Percentiles rank a stretch among this genome's conserved stretches.
Conservation (phyloP, 2,888 invertebrate species). For the Coleophora deauratella region DNA sequence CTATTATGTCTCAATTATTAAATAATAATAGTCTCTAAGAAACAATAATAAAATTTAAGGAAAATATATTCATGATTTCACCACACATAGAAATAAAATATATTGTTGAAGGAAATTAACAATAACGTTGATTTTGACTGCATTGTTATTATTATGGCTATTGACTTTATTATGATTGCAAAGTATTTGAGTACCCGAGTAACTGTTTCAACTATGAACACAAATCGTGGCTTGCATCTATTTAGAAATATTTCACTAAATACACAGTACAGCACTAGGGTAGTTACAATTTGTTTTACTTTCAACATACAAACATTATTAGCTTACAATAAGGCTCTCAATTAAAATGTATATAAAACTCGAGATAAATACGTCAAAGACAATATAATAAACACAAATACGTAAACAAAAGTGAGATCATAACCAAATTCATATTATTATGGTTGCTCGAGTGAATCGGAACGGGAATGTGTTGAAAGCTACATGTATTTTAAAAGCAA, state of each 20-base stretch:
- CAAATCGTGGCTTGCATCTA: constrained; percentile 65
- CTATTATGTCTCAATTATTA: constrained; percentile 64
- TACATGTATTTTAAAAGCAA: constrained; percentile 12
- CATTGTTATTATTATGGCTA: constrained; percentile 47
- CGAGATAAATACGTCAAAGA: constrained; percentile 41
- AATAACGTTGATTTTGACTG: constrained; percentile 37
- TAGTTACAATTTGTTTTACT: constrained; percentile 20
- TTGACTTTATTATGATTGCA: constrained; percentile 58
- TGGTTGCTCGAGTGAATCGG: constrained; percentile 25
- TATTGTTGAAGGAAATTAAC: constrained; percentile 33
- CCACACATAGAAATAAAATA: constrained; percentile 52
- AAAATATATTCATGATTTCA: constrained; percentile 50
- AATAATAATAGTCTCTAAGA: constrained; percentile 49
- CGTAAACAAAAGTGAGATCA: constrained; percentile 36
- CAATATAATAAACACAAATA: constrained; percentile 12
- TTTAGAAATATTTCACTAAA: constrained; percentile 48
- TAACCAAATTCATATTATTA: constrained; percentile 32
- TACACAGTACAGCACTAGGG: constrained; percentile 51
- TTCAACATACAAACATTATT: constrained; percentile 41
- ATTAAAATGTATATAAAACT: constrained; percentile 45
- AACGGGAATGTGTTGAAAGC: constrained; percentile 29
- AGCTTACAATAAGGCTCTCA: constrained; percentile 46
- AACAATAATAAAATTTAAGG: constrained; percentile 42
- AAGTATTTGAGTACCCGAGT: constrained; percentile 47
- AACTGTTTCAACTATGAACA: constrained; percentile 66